Evolutionary conservation across 2,888 invertebrate species (phyloP), one percentile per base, ranked within the genome.

Genomic region (Celastrina argiolus): DNA sequence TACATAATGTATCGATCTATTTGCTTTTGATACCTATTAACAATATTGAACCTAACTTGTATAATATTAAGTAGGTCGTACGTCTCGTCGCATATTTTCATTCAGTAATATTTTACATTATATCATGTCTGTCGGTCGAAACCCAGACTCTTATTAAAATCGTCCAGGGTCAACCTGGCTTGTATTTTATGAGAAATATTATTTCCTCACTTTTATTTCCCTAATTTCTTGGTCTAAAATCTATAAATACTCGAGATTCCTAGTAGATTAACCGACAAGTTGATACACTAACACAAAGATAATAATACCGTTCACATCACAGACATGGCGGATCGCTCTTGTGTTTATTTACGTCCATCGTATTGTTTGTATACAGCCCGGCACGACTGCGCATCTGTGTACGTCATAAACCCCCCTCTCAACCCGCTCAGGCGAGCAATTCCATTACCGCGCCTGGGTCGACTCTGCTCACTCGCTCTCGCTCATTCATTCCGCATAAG

Each of bases 361-460:
- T 88, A 89, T 91, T 90, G 90, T 91, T 91, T 91, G 91, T 91
- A 91, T 88, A 91, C 91, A 91, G 86, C 84, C 88, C 88, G 89
- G 88, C 87, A 85, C 88, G 88, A 83, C 88, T 91, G 91, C 91
- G 91, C 91, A 90, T 87, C 87, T 79, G 83, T 77, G 80, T 82
- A 87, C 89, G 90, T 88, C 90, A 88, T 78, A 74, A 84, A 82
- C 80, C 84, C 81, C 76, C 76, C 73, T 75, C 75, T 74, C 71
- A 67, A 78, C 84, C 86, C 87, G 83, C 83, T 72, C 78, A 81
- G 80, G 79, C 85, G 87, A 78, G 83, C 83, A 79, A 84, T 84
- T 83, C 81, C 82, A 56, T 36, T 56, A 56, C 56, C 84, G 83
- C 84, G 81, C 80, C 81, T 81, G 84, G 84, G 83, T 86, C 84